A percentile compares a stretch with the other conserved stretches of the same genome.
phyloP scores from a whole-genome alignment of 2,888 invertebrate genomes.

The Sphaeridia pumilis region DNA sequence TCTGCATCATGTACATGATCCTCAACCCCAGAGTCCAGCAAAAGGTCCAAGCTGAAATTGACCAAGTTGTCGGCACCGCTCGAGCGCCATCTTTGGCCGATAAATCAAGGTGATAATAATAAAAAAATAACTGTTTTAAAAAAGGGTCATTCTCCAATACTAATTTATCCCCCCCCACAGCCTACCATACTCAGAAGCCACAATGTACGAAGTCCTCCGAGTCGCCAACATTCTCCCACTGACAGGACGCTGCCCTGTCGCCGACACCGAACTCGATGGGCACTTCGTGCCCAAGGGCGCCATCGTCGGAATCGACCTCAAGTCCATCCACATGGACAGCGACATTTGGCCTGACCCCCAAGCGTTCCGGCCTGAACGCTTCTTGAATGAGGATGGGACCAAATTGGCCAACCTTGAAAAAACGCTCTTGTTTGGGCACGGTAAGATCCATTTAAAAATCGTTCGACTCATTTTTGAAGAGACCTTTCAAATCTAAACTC shows the following conservation, averaged over 20 bases:
- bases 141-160: not conserved
- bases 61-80: constrained; percentile 15
- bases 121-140: not conserved
- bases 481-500: not conserved
- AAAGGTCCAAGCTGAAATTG: constrained; percentile 23
- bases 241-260: constrained; percentile 5
- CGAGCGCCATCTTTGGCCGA: constrained; percentile 16
- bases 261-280: constrained; percentile 7
- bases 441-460: constrained; percentile 9
- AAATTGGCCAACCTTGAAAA: constrained; percentile 18
- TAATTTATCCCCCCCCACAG: constrained; percentile 12
- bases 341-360: constrained; percentile 18
- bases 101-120: constrained; percentile 14
- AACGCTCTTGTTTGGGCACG: constrained; percentile 21
- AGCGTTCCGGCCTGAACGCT: constrained; percentile 17
- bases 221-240: constrained; percentile 6
- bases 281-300: constrained; percentile 16
- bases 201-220: constrained; percentile 20
- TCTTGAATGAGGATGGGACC: constrained; percentile 13
- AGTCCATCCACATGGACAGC: constrained; percentile 16
- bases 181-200: constrained; percentile 24
- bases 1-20: constrained; percentile 23
- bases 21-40: constrained; percentile 16
- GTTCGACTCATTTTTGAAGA: not conserved
- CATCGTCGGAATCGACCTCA: constrained; percentile 17